Base-by-base conservation (phyloP, 2,888 invertebrate genomes). In the Pterostichus madidus region DNA sequence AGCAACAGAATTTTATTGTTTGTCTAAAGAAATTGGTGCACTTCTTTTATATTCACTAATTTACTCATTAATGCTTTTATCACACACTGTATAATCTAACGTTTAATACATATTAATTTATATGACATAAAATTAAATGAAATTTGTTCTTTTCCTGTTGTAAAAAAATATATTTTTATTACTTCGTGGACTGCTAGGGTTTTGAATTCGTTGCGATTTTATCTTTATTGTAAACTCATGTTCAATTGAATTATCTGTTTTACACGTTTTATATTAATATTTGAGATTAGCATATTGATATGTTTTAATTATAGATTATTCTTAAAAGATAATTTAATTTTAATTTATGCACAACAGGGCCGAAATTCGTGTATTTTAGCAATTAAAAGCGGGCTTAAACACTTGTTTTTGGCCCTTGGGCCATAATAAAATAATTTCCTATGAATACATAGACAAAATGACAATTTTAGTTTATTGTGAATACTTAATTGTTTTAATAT, bases 91-190 rank as follows among this genome's bases (percentile, higher is more conserved):
- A 10, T 10, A 56, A 56, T 56, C 56, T 13, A 4, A 56, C 11
- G n/a, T 56, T 17, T 56, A 17, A 56, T 56, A 56, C 56, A 56
- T 56, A 3, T 56, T 56, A 56, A 17, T 56, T 52, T 39, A 39
- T 2, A 39, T 39, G 1, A 39, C 1, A 39, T 39, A 8, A 5
- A 49, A 49, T 5, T 10, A n/a, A 49, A n/a, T n/a, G n/a, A 49
- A 49, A 10, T 49, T n/a, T 10, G 8, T 4, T 44, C n/a, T 8
- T 5, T 49, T 49, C 49, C 49, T 49, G 49, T n/a, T 49, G 49
- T 3, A 49, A 49, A 49, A 49, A 49, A 49, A n/a, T 3, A 3
- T 3, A 3, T 8, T 39, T 1, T 39, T 0, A 49, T 49, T 49
- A 49, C 10, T 49, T 49, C 13, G n/a, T n/a, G n/a, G n/a, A n/a